Evolutionary conservation across 2,113 vertebrate species (phyloP).

Genomic region (Willisornis vidua): DNA sequence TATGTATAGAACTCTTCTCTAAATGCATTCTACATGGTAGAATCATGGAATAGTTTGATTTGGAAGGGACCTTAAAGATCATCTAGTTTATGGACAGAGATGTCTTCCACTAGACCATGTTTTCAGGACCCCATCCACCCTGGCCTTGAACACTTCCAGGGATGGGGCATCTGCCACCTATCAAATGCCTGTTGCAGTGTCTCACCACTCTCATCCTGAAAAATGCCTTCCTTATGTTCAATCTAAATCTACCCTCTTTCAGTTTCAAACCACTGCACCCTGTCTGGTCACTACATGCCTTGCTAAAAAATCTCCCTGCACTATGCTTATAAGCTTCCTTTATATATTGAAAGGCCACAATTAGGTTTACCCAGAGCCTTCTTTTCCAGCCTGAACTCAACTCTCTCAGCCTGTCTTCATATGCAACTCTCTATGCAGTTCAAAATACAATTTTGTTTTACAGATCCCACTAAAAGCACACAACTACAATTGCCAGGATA

Average conservation of each 20-base stretch:
- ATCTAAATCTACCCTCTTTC: background rate
- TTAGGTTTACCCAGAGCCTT: background rate
- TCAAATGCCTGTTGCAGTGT: background rate
- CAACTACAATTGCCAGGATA: rapidly evolving
- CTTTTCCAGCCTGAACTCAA: background rate
- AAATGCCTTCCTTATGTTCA: background rate
- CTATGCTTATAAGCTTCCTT: background rate
- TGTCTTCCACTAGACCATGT: background rate
- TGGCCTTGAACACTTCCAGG: background rate
- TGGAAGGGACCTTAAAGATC: background rate
- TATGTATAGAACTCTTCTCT: background rate
- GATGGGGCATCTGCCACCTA: too few relatives aligned
- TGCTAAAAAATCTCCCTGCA: background rate
- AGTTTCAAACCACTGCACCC: rapidly evolving
- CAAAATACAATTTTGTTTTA: background rate
- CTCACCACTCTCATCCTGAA: background rate
- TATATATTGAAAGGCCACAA: background rate
- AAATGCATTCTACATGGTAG: background rate
- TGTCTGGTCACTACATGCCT: background rate
- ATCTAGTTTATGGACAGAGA: background rate
- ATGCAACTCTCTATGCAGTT: too few relatives aligned
- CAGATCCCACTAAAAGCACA: background rate
- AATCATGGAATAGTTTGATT: background rate
- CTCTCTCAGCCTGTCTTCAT: background rate
- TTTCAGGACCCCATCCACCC: background rate